Conservation (phyloP, 37 sponge, comb jelly and placozoan genomes). For the Dysidea cf. avara region DNA sequence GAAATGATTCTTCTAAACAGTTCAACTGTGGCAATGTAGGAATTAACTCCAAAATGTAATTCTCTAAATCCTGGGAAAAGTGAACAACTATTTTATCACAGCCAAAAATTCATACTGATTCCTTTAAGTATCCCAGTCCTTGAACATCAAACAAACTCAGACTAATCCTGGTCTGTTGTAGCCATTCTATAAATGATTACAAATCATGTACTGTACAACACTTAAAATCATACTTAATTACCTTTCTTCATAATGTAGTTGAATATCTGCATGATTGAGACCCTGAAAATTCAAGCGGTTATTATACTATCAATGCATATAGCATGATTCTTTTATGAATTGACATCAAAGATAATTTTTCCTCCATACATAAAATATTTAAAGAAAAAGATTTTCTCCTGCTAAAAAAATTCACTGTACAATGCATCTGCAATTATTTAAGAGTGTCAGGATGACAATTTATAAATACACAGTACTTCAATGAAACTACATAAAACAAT, state of each 20-base stretch:
- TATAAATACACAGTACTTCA: too few relatives aligned
- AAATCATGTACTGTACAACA: not conserved
- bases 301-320: too few relatives aligned
- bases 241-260: conserved; percentile 94
- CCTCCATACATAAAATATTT: too few relatives aligned
- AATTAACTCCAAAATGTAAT: conserved; percentile 97
- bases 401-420: too few relatives aligned
- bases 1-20: conserved; percentile 93
- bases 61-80: conserved; percentile 78
- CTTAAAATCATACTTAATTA: conserved; percentile 16
- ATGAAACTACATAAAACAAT: too few relatives aligned
- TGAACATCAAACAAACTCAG: conserved; percentile 93
- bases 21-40: conserved; percentile 94
- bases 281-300: conserved; percentile 31
- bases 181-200: conserved; percentile 74
- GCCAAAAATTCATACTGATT: conserved; percentile 43
- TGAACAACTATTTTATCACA: not conserved
- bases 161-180: conserved; percentile 93
- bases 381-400: too few relatives aligned
- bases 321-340: too few relatives aligned
- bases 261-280: conserved; percentile 83
- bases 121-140: conserved; percentile 87
- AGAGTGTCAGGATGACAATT: too few relatives aligned
- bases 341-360: too few relatives aligned
- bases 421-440: too few relatives aligned